phyloP scores from a whole-genome alignment of 2,113 vertebrate species.

The Periophthalmus modestus region DNA sequence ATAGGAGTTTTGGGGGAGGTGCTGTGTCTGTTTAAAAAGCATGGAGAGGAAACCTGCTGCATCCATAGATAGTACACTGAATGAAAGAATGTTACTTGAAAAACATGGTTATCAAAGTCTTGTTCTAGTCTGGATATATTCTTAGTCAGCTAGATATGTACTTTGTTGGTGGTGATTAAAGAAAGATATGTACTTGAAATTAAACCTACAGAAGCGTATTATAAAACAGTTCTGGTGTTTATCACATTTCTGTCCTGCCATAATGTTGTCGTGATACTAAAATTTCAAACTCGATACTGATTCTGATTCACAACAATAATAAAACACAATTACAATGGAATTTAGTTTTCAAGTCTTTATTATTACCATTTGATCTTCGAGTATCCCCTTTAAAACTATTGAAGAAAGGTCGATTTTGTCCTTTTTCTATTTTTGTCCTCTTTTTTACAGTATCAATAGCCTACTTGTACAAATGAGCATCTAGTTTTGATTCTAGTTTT shows the following conservation, averaged over 20 bases:
- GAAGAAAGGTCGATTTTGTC: too few species aligned
- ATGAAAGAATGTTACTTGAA: conserved; percentile 6
- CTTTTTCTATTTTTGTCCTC: too few species aligned
- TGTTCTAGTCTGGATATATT: neutral
- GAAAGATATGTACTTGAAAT: neutral
- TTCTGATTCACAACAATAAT: neutral
- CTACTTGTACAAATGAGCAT: too few species aligned
- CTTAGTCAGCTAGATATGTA: neutral
- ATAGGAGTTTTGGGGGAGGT: conserved; percentile 9
- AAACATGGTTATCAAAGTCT: neutral
- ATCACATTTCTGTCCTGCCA: too few species aligned
- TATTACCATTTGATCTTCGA: neutral
- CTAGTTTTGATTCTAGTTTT: too few species aligned
- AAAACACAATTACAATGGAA: neutral
- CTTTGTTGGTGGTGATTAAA: neutral
- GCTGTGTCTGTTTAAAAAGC: conserved; percentile 27
- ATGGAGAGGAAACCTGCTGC: conserved; percentile 1
- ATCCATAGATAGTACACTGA: conserved; percentile 7
- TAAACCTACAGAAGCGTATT: neutral
- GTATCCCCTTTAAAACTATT: too few species aligned
- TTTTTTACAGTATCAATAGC: too few species aligned
- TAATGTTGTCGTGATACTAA: too few species aligned
- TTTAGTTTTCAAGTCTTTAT: neutral
- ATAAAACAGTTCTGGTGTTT: neutral
- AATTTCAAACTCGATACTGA: too few species aligned